A percentile compares a stretch with the other conserved stretches of the same genome.
phyloP scores from a whole-genome alignment of 2,113 vertebrate species.

The Odocoileus virginianus region DNA sequence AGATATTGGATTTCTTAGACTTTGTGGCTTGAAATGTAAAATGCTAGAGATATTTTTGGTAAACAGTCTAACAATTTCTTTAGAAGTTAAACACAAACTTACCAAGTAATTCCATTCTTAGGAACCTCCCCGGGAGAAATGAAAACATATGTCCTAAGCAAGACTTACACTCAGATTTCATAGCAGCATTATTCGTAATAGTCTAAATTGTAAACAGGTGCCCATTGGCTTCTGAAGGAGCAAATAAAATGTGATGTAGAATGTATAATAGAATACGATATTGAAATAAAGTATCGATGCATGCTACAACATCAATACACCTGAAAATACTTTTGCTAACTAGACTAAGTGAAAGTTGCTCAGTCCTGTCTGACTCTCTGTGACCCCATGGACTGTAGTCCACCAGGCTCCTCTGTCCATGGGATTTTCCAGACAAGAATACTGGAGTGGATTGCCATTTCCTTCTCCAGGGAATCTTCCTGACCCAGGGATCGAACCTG shows the following conservation, averaged over 20 bases:
- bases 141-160: not conserved
- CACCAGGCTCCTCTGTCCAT: rapidly evolving
- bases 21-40: not conserved
- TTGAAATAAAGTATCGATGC: not conserved
- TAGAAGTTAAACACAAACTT: not conserved
- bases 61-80: not conserved
- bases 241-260: not conserved
- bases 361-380: not conserved
- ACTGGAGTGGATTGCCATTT: not conserved
- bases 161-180: not conserved
- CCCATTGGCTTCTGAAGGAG: not conserved
- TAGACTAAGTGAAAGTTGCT: not conserved
- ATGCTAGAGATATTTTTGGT: not conserved
- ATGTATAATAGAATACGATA: not conserved
- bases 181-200: not conserved
- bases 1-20: not conserved
- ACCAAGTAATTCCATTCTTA: not conserved
- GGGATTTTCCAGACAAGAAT: not conserved
- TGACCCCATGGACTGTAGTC: not conserved
- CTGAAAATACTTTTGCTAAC: not conserved
- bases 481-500: not conserved
- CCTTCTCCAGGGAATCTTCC: not conserved
- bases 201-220: not conserved
- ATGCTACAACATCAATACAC: not conserved
- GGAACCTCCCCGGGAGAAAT: not conserved